Evolutionary conservation across 2,888 invertebrate species (phyloP).

Genomic region (Cephus pulcher): DNA sequence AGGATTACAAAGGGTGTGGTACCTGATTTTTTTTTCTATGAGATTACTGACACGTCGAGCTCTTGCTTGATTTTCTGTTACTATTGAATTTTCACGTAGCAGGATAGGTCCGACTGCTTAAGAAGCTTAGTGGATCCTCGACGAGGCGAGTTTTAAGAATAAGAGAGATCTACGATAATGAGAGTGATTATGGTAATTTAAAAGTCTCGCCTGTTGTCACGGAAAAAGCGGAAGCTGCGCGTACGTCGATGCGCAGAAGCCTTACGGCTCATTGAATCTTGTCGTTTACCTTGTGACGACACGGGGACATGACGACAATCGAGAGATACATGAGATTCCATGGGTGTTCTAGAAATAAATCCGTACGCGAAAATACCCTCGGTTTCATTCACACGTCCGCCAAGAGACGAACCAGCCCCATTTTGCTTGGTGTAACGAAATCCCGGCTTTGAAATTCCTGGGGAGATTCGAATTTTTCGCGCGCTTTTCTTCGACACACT

Average conservation of each 20-base stretch:
- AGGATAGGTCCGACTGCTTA: background rate
- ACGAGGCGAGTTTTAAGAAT: background rate
- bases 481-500: background rate
- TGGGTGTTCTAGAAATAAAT: background rate
- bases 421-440: background rate
- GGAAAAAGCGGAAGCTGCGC: background rate
- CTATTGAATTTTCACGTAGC: background rate
- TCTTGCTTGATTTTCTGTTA: background rate
- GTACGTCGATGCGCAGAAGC: background rate
- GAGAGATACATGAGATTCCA: background rate
- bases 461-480: background rate
- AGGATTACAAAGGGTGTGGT: background rate
- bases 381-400: background rate
- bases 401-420: background rate
- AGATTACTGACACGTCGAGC: background rate
- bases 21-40: background rate
- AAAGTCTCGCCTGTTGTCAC: background rate
- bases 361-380: background rate
- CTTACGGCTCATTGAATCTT: background rate
- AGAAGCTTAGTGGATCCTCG: background rate
- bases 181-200: background rate
- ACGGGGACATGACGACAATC: background rate
- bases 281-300: background rate
- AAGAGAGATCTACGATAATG: background rate
- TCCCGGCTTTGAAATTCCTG: background rate